Base-by-base conservation (phyloP, 2,113 vertebrate genomes). In the Hippocampus guttulatus region DNA sequence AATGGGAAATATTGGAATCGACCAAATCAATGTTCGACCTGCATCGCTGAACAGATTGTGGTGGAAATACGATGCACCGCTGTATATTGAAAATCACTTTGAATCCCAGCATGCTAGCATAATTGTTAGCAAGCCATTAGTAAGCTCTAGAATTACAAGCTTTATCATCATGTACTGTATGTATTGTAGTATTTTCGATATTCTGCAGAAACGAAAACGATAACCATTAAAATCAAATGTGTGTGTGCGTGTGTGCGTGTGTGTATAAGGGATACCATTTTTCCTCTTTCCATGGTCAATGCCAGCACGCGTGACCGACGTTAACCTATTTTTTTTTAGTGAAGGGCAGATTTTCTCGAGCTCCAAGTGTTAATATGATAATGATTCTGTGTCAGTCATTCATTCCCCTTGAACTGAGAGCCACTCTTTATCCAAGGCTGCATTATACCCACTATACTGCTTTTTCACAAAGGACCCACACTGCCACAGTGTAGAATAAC, bases 371-470 rank as follows among this genome's bases (percentile, higher is more conserved):
- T 85, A 85, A 84, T 84, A 80, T 84, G 74, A 85, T 83, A 88
- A 89, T 84, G 69, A 67, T 63, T n/a, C 45, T 63, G 68, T 67
- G 71, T 81, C 72, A 83, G 79, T 76, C 75, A 70, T 76, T 73
- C 74, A 68, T 76, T 80, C 55, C 69, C 75, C 84, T 84, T 82
- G 75, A 71, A 74, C 64, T 58, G 68, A 27, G 16, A 61, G 58
- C 41, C 67, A 63, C 73, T 68, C 47, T 75, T 88, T 89, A 87
- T 85, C 84, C 78, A 87, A 76, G 81, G 64, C 67, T 81, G 68
- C 68, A 86, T 90, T 89, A 87, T 89, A 72, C 66, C 30, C 51
- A 55, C 64, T 18, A 76, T 86, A 87, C 87, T 86, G 80, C 83
- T 69, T 73, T 63, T 61, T 33, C 79, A 87, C 79, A 87, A 89